Evolutionary conservation across 1,140 invertebrate genomes (phyloP).

Genomic region (Aphidius ervi): DNA sequence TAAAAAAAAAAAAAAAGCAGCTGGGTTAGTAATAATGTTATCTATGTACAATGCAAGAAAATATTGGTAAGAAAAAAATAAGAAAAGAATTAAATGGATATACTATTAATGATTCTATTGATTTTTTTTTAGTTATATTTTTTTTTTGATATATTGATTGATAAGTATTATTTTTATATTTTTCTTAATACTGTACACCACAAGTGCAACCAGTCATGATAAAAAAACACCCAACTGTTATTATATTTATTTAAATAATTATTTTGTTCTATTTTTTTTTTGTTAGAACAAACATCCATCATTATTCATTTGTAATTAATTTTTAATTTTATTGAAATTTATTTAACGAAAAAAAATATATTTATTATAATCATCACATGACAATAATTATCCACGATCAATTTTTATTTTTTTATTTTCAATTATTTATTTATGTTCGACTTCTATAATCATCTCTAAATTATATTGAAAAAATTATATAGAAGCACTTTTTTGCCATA

Average conservation of each 20-base stretch:
- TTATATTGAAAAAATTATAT: too few relatives aligned
- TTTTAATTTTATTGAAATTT: too few relatives aligned
- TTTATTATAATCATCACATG: too few relatives aligned
- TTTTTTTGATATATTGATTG: conserved; percentile 21
- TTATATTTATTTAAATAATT: conserved; percentile 2
- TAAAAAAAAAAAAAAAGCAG: too few relatives aligned
- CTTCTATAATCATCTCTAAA: too few relatives aligned
- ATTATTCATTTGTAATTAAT: too few relatives aligned
- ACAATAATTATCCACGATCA: too few relatives aligned
- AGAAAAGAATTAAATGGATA: not conserved
- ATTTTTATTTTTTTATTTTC: too few relatives aligned
- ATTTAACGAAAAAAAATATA: too few relatives aligned
- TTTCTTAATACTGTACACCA: conserved; percentile 24
- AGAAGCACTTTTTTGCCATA: too few relatives aligned
- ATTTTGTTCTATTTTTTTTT: conserved; percentile 2
- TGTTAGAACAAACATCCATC: too few relatives aligned
- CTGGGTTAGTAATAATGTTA: not conserved
- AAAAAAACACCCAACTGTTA: conserved; percentile 1
- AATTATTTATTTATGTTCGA: too few relatives aligned
- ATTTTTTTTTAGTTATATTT: conserved; percentile 10
- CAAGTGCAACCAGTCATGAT: conserved; percentile 12
- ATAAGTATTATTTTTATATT: conserved; percentile 9
- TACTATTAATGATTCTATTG: conserved; percentile 12
- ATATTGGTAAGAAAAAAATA: conserved; percentile 13
- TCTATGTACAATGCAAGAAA: conserved; percentile 16